Conservation (phyloP, 2,113 vertebrate species). For the Actinemys pallida region DNA sequence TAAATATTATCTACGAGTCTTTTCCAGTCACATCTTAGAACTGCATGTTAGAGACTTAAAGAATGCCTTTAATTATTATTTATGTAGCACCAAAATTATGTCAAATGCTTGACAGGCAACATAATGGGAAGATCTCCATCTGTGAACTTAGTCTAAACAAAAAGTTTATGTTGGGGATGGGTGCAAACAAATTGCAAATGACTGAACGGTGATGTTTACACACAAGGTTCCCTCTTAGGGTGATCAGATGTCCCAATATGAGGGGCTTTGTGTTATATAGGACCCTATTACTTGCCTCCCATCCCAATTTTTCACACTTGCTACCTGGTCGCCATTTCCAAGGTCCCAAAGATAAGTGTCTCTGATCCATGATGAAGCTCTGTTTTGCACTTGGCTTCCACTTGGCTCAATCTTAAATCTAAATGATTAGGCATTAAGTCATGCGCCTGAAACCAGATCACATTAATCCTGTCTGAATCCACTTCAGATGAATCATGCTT, state of each 20-base stretch:
- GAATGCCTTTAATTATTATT: background rate
- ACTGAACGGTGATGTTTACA: too few species aligned
- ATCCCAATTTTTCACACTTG: too few species aligned
- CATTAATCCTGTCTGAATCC: background rate
- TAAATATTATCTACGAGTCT: too few species aligned
- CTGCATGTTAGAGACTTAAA: too few species aligned
- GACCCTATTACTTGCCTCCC: too few species aligned
- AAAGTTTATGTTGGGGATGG: too few species aligned
- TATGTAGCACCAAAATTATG: rapidly evolving
- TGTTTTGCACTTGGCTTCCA: background rate
- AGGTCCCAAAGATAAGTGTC: background rate
- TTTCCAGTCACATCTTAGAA: background rate
- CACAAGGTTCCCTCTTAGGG: too few species aligned
- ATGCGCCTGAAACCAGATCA: background rate
- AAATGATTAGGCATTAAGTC: background rate
- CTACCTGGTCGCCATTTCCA: background rate
- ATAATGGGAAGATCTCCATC: rapidly evolving
- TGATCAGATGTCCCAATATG: too few species aligned
- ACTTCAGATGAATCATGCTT: background rate
- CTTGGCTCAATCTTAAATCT: background rate
- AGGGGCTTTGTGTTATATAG: too few species aligned
- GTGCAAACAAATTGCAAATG: too few species aligned
- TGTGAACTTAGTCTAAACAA: too few species aligned
- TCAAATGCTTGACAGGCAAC: rapidly evolving
- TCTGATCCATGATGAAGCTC: background rate